phyloP scores from a whole-genome alignment of 2,113 vertebrate genomes.

The Rattus rattus region DNA sequence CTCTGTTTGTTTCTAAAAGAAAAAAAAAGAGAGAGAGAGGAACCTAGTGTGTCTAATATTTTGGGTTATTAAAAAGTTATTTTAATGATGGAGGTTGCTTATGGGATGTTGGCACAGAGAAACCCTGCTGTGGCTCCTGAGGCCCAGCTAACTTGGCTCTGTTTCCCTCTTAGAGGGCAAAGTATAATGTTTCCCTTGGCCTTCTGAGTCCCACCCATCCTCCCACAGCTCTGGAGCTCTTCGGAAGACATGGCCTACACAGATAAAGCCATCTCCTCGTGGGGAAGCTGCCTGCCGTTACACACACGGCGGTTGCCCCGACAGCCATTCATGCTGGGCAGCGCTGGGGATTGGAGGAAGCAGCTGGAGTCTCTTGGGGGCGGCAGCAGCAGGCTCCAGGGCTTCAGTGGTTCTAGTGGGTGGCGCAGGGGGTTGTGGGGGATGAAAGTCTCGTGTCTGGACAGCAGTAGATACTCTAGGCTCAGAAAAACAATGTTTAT shows the following conservation, averaged over 20 bases:
- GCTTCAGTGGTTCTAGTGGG: background rate
- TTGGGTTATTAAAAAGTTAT: background rate
- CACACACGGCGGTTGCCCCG: background rate
- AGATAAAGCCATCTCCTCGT: background rate
- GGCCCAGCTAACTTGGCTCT: background rate
- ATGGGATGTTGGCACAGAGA: background rate
- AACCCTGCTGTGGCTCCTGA: background rate
- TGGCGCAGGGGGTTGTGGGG: background rate
- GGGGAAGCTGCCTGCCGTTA: background rate
- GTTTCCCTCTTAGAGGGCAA: background rate
- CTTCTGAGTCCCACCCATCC: background rate
- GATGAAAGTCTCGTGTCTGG: background rate
- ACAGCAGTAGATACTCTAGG: background rate
- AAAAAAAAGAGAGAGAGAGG: background rate
- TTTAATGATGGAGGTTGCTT: background rate
- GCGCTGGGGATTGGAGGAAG: background rate
- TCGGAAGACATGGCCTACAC: background rate
- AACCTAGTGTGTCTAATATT: background rate
- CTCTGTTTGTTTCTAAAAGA: conserved; percentile 5
- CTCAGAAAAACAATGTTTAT: background rate
- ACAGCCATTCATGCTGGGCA: background rate
- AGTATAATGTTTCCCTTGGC: background rate
- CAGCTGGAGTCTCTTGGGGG: background rate
- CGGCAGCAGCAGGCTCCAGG: background rate
- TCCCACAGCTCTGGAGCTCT: background rate